Conservation (phyloP, 2,888 invertebrate genomes). For the Crocallis elinguaria region DNA sequence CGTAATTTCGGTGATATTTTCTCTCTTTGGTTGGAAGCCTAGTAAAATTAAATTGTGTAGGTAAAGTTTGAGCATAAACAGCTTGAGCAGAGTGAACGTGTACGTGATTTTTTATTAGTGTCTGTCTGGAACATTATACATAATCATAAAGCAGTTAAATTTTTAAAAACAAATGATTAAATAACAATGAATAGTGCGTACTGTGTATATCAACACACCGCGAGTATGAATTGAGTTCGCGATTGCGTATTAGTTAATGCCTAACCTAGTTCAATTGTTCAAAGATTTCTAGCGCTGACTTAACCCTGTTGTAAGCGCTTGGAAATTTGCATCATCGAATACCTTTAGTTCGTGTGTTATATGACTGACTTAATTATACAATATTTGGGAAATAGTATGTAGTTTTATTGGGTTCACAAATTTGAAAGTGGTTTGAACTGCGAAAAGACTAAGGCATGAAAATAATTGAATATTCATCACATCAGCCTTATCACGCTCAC, state of each 20-base stretch:
- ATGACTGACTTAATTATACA: neutral
- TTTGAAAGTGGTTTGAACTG: neutral
- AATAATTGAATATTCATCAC: no score
- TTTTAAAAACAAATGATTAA: neutral
- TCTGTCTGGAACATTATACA: no score
- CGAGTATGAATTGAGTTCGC: constrained; percentile 49
- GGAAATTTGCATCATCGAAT: constrained; percentile 25
- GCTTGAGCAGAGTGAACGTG: no score
- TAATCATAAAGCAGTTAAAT: no score
- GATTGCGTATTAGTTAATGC: constrained; percentile 46
- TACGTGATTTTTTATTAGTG: no score
- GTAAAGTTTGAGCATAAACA: no score
- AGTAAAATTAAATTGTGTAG: no score
- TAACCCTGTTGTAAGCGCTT: constrained; percentile 40
- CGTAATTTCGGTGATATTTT: no score
- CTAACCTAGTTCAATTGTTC: constrained; percentile 53
- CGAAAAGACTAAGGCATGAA: no score
- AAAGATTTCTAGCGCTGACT: constrained; percentile 38
- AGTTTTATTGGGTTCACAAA: neutral
- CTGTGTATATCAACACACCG: constrained; percentile 17
- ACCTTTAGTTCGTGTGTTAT: neutral
- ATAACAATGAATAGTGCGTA: constrained; percentile 14
- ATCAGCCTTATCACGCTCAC: no score
- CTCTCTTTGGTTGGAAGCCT: no score
- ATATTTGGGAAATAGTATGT: neutral